Percentiles rank a stretch among this genome's conserved stretches.
These are phyloP conservation scores for Hirudo medicinalis DNA, from an alignment of 1,140 invertebrate genomes.

Conservation along the genomic window DNA sequence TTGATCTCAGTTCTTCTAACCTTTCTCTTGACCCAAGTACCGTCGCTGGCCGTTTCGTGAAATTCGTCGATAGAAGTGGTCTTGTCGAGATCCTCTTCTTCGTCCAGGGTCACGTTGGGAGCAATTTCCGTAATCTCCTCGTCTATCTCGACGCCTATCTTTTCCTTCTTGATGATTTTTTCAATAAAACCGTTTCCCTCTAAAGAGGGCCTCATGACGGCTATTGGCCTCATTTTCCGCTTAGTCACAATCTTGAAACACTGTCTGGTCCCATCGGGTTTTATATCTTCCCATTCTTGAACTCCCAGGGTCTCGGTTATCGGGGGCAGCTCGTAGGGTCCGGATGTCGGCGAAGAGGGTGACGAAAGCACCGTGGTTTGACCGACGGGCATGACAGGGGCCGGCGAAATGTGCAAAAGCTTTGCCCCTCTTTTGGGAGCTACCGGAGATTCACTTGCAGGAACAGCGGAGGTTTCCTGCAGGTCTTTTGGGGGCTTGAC, in stretches of 20 bases:
- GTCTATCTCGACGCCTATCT: slow-evolving; percentile 19
- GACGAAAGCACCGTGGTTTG: neutral
- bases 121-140: slow-evolving; percentile 19
- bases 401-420: no score
- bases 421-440: no score
- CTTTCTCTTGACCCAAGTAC: slow-evolving; percentile 19
- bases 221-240: neutral
- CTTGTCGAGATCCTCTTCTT: slow-evolving; percentile 12
- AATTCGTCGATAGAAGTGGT: slow-evolving; percentile 19
- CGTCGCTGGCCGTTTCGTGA: slow-evolving; percentile 19
- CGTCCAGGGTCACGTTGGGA: slow-evolving; percentile 7
- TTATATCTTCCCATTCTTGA: slow-evolving; percentile 5
- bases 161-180: slow-evolving; percentile 11
- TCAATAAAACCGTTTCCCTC: neutral
- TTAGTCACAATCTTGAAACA: slow-evolving; percentile 7
- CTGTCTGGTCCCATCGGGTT: neutral
- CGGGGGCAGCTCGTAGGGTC: neutral
- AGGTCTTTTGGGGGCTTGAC: no score
- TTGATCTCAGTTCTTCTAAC: slow-evolving; percentile 11
- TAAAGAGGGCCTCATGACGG: neutral
- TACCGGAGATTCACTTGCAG: no score
- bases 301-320: neutral
- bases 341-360: neutral
- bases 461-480: no score
- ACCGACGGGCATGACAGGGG: no score